phyloP scores from a whole-genome alignment of 2,113 vertebrate species.

The Pipra filicauda region DNA sequence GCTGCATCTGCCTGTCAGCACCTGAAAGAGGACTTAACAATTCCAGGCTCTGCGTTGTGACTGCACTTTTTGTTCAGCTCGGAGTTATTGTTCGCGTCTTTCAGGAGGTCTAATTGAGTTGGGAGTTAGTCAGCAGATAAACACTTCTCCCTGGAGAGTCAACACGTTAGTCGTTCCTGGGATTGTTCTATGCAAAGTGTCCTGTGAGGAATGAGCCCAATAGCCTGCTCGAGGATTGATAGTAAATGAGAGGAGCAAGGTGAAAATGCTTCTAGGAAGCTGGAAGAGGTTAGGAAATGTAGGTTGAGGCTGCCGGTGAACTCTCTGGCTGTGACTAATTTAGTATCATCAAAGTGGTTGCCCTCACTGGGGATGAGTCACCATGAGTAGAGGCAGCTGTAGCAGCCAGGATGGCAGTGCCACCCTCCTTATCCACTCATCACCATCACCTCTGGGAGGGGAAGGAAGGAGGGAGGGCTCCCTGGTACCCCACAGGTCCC shows the following conservation, averaged over 20 bases:
- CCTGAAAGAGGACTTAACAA: neutral
- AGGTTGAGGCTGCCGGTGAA: neutral
- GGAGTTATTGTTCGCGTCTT: fast-evolving
- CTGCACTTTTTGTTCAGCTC: neutral
- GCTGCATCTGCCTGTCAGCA: neutral
- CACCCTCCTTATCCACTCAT: neutral
- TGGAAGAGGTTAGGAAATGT: neutral
- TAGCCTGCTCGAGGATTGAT: neutral
- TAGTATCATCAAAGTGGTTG: neutral
- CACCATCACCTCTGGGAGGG: neutral
- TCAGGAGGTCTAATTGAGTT: neutral
- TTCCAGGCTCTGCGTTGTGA: neutral
- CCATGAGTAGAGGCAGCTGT: neutral
- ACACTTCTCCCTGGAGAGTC: neutral
- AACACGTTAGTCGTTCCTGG: neutral
- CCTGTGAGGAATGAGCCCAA: neutral
- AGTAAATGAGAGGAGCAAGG: neutral
- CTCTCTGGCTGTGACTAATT: constrained; percentile 15
- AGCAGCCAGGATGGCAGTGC: neutral
- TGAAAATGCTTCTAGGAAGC: neutral
- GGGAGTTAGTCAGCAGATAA: constrained; percentile 9
- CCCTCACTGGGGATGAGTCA: constrained; percentile 2
- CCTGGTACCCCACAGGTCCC: fast-evolving
- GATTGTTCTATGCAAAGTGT: neutral
- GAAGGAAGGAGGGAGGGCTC: neutral